Percentiles rank a stretch among this genome's conserved stretches.
Conservation (phyloP, 2,797 vertebrate genomes). For the Cercopithecus petaurista region DNA sequence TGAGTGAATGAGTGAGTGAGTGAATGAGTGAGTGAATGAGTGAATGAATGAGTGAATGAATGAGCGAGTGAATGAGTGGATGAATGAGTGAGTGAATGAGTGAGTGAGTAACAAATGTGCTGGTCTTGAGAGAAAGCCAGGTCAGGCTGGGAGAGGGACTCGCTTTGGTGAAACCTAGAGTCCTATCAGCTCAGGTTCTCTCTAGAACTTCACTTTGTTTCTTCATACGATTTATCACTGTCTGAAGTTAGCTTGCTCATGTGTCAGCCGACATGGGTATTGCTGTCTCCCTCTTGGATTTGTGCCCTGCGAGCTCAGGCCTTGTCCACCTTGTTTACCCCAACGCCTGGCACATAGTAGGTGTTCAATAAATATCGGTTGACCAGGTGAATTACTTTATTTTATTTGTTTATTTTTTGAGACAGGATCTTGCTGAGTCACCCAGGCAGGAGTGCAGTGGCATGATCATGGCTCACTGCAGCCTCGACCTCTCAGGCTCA, state of each 20-base stretch:
- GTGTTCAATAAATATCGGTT: background rate
- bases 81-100: too few relatives aligned
- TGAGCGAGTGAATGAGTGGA: too few relatives aligned
- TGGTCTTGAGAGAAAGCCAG: background rate
- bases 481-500: too few relatives aligned
- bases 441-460: too few relatives aligned
- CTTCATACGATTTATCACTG: background rate
- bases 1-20: accelerated
- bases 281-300: accelerated
- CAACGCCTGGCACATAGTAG: background rate
- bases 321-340: background rate
- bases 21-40: too few relatives aligned
- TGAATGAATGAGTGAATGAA: too few relatives aligned
- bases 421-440: too few relatives aligned
- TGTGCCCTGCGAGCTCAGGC: background rate
- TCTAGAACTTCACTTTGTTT: background rate
- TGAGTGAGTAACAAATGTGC: background rate
- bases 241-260: background rate
- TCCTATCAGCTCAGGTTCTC: accelerated
- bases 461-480: too few relatives aligned
- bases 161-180: background rate
- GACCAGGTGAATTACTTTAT: background rate
- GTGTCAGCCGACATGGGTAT: accelerated
- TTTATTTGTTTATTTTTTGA: background rate
- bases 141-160: background rate